These are phyloP conservation scores for Ceratina japonica DNA, from an alignment of 1,140 invertebrate genomes.

Conservation along the genomic window DNA sequence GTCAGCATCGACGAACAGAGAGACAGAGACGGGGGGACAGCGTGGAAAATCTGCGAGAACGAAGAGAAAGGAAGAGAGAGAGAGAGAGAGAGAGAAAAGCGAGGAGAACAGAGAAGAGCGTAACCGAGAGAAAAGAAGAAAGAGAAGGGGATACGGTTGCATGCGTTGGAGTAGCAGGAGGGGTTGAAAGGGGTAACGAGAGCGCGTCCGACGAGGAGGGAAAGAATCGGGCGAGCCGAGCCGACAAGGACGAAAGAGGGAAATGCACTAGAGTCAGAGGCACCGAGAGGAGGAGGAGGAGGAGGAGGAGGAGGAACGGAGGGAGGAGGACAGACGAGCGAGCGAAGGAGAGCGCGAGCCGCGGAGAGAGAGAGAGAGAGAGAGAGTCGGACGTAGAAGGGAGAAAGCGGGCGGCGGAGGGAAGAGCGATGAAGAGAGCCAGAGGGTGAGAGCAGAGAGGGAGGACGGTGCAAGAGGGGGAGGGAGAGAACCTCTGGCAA, in stretches of 20 bases:
- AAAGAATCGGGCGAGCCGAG: slow-evolving; percentile 7
- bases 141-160: slow-evolving; percentile 44
- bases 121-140: slow-evolving; percentile 4
- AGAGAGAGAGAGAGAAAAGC: background rate
- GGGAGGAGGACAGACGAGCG: slow-evolving; percentile 13
- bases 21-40: slow-evolving; percentile 36
- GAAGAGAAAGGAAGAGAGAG: slow-evolving; percentile 41
- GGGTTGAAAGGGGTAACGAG: slow-evolving; percentile 54
- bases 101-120: background rate
- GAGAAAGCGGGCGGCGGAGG: slow-evolving; percentile 6
- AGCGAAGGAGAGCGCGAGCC: slow-evolving; percentile 22
- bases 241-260: slow-evolving; percentile 50
- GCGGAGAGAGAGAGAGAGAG: too few relatives aligned
- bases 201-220: slow-evolving; percentile 33
- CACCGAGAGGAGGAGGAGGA: background rate
- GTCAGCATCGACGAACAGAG: slow-evolving; percentile 48
- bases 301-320: slow-evolving; percentile 9
- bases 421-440: background rate
- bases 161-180: slow-evolving; percentile 51
- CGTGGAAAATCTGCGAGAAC: slow-evolving; percentile 26
- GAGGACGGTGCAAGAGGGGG: slow-evolving; percentile 11
- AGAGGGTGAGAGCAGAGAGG: slow-evolving; percentile 8
- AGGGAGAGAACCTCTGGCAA: slow-evolving; percentile 58
- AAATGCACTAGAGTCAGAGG: slow-evolving; percentile 54
- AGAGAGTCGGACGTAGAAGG: background rate